phyloP scores from a whole-genome alignment of 1,140 invertebrate species.

The Zaprionus davidi region DNA sequence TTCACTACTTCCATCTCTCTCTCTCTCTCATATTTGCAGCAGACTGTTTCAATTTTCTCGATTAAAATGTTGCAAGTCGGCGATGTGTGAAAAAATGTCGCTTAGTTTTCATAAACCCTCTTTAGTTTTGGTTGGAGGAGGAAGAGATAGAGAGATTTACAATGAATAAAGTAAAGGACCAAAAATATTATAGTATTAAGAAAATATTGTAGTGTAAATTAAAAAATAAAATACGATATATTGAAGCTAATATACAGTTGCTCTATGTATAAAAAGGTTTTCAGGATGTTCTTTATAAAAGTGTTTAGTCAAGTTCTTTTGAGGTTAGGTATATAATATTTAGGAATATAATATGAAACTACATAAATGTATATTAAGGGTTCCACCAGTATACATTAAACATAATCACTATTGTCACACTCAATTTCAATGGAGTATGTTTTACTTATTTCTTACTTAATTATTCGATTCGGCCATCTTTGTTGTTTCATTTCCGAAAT shows the following conservation, averaged over 20 bases:
- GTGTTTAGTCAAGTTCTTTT: no score
- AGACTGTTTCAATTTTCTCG: constrained; percentile 41
- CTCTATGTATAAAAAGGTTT: no score
- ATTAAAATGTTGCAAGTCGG: constrained; percentile 53
- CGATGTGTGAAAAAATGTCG: constrained; percentile 70
- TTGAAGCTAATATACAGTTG: no score
- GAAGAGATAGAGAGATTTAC: not conserved
- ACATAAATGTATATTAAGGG: no score
- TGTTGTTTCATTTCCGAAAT: not conserved
- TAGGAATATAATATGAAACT: no score
- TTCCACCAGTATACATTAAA: no score
- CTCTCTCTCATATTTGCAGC: not conserved
- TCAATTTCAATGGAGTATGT: not conserved
- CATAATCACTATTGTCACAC: not conserved
- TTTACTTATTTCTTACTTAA: not conserved
- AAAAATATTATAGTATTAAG: no score
- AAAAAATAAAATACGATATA: no score
- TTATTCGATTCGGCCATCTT: not conserved
- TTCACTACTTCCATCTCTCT: not conserved
- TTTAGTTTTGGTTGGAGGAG: not conserved
- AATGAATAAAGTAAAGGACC: not conserved
- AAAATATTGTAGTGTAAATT: not conserved
- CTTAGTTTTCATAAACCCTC: not conserved
- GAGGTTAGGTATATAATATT: no score
- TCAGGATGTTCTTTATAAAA: no score